These are phyloP conservation scores for Saccopteryx leptura DNA, from an alignment of 2,113 vertebrate genomes.

Conservation along the genomic window DNA sequence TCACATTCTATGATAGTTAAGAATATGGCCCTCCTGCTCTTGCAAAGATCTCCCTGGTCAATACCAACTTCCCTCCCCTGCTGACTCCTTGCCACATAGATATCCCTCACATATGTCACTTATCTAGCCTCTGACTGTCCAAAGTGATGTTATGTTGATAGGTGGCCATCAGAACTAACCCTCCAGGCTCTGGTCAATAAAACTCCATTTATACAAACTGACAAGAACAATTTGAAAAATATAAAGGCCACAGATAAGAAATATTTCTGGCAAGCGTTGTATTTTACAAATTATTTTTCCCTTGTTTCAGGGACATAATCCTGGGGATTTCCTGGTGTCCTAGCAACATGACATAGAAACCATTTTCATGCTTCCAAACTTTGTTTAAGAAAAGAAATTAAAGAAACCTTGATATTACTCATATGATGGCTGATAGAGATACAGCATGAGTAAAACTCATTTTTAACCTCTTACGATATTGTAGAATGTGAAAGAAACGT, in stretches of 20 bases:
- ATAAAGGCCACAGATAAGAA: neutral
- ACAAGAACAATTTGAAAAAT: neutral
- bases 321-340: slow-evolving; percentile 14
- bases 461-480: neutral
- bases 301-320: neutral
- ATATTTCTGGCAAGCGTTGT: neutral
- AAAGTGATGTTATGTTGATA: neutral
- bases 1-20: neutral
- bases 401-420: neutral
- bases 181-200: neutral
- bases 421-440: neutral
- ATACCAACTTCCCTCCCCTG: neutral
- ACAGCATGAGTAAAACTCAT: neutral
- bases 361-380: neutral
- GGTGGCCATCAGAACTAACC: neutral
- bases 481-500: neutral
- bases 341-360: neutral
- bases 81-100: neutral
- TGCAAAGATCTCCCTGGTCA: neutral
- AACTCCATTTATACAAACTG: neutral
- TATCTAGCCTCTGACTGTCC: neutral
- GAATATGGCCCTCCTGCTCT: neutral
- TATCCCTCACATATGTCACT: neutral
- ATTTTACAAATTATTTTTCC: neutral
- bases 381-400: slow-evolving; percentile 10